These are phyloP conservation scores for Cladopsammia gracilis DNA, from an alignment of 64 coral and sea anemone genomes.

Conservation along the genomic window DNA sequence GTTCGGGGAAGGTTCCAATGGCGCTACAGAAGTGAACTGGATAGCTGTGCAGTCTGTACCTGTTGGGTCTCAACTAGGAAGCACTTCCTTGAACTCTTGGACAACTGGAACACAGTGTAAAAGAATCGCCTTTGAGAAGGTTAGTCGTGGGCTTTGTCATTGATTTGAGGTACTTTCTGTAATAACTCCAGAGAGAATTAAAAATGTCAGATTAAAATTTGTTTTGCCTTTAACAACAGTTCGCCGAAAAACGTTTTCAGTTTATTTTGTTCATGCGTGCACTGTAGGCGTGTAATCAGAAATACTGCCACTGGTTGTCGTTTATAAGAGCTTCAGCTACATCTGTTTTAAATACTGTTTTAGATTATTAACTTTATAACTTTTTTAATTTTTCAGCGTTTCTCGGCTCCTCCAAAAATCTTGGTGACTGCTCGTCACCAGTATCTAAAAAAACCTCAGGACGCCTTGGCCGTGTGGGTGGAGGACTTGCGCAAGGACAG, in stretches of 20 bases:
- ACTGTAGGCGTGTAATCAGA: too few relatives aligned
- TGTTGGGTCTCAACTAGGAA: conserved; percentile 48
- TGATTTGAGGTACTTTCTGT: too few relatives aligned
- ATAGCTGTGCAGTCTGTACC: conserved; percentile 44
- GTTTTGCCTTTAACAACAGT: too few relatives aligned
- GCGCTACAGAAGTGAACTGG: conserved; percentile 51
- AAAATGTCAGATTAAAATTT: too few relatives aligned
- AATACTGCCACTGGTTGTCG: too few relatives aligned
- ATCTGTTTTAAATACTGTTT: too few relatives aligned
- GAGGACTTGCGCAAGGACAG: conserved; percentile 45
- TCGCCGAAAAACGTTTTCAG: too few relatives aligned
- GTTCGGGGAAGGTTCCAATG: conserved; percentile 49
- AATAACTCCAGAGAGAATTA: too few relatives aligned
- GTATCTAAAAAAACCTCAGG: neutral
- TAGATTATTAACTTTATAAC: too few relatives aligned
- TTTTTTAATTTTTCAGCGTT: neutral
- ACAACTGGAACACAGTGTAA: conserved; percentile 65
- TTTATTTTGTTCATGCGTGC: too few relatives aligned
- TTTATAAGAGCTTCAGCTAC: too few relatives aligned
- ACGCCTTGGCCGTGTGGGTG: conserved; percentile 64
- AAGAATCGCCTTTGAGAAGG: conserved; percentile 48
- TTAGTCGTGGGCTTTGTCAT: neutral
- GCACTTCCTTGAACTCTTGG: conserved; percentile 40
- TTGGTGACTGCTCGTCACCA: conserved; percentile 71
- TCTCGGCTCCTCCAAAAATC: conserved; percentile 50